Evolutionary conservation across 2,888 invertebrate species (phyloP), one percentile per base, ranked within the genome.

Genomic region (Phrixothrix hirtus): DNA sequence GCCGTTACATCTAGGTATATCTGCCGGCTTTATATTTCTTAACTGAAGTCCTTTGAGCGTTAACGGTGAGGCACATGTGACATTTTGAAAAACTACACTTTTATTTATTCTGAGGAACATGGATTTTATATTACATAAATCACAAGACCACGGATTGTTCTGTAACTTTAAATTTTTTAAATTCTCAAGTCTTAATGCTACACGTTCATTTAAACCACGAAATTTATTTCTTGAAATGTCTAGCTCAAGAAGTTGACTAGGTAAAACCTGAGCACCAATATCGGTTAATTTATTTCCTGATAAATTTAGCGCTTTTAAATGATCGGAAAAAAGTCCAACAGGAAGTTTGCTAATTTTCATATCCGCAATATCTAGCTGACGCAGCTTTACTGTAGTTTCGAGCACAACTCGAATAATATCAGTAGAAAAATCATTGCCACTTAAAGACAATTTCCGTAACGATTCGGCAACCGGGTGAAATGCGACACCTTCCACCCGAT

Each of bases 141-240:
- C 83, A 67, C 88, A 88, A 7, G 79, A 77, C 85, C 86, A 88
- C n/a, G 80, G 79, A 67, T 88, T 88, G 39, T 78, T 79, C n/a
- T 79, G 74, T 39, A 87, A 71, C 64, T 79, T 75, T 1, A 85
- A 73, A 26, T 75, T 71, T 1, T 79, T 75, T 54, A 85, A 77
- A 6, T 78, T 79, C 66, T 85, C 84, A 38, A 87, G 68, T 55
- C 82, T 77, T 31, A 79, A 74, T 34, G 87, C 72, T 21, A 83
- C 77, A 25, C 78, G 72, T 58, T 83, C 83, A 56, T 79, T 80
- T 42, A 87, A 75, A 31, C 84, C 83, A 59, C 82, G 80, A 60
- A 91, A 76, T 67, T 81, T 80, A 75, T 92, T 92, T 61, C 83
- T 78, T n/a, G 88, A 88, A 62, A 89, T 73, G 74, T 91, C 89